Evolutionary conservation across 2,797 vertebrate genomes (phyloP).

Genomic region (Rhadinocentrus ornatus): DNA sequence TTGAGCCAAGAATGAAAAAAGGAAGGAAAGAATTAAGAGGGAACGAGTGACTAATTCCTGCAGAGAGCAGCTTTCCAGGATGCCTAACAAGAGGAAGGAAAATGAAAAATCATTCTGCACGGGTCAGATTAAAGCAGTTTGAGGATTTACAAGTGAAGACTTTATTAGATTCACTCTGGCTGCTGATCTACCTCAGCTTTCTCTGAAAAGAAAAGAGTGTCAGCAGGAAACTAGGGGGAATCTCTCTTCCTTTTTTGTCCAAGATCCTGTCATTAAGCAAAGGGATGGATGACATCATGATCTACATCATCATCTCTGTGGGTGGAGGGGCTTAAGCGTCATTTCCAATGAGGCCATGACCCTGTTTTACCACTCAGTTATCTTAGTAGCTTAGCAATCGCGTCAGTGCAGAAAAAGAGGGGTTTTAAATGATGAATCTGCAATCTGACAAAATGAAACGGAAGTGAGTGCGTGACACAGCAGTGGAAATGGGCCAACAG

Average conservation of each 20-base stretch:
- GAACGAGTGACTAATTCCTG: conserved; percentile 2
- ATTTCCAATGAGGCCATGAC: conserved; percentile 51
- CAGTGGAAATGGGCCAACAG: conserved; percentile 60
- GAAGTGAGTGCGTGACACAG: conserved; percentile 59
- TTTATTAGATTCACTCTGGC: conserved; percentile 67
- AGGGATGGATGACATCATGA: conserved; percentile 56
- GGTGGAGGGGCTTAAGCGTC: conserved; percentile 51
- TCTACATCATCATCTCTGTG: conserved; percentile 17
- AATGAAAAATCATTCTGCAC: conserved; percentile 67
- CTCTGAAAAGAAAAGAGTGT: conserved; percentile 39
- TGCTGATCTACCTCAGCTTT: conserved; percentile 56
- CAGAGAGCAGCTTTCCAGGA: conserved; percentile 21
- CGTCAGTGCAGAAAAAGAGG: conserved; percentile 35
- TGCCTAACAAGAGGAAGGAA: conserved; percentile 22
- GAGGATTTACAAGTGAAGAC: conserved; percentile 74
- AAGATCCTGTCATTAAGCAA: conserved; percentile 54
- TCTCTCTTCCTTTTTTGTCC: conserved; percentile 34
- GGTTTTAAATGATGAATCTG: conserved; percentile 40
- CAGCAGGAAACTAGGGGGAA: conserved; percentile 60
- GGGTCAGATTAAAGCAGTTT: conserved; percentile 67
- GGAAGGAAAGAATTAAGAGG: not conserved
- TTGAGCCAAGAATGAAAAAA: not conserved
- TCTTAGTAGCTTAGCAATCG: conserved; percentile 69
- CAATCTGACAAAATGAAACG: conserved; percentile 55
- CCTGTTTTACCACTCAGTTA: conserved; percentile 59